Conservation (phyloP, 1,140 invertebrate genomes). For the Aphelinus certus region DNA sequence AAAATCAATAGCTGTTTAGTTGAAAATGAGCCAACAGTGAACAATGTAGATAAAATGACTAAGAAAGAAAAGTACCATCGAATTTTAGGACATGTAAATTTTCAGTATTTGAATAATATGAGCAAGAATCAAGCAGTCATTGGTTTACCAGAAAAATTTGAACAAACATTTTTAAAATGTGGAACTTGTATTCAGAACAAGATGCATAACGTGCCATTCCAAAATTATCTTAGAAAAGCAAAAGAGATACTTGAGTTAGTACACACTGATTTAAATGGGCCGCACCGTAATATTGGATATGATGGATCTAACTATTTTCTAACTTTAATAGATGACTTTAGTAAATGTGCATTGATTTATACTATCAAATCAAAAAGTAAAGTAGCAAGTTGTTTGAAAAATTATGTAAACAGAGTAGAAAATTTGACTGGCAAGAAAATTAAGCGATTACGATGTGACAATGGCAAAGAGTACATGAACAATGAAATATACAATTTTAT, state of each 20-base stretch:
- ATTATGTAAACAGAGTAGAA: conserved; percentile 12
- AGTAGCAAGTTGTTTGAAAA: neutral
- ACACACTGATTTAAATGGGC: conserved; percentile 10
- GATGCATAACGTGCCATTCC: conserved; percentile 13
- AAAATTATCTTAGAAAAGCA: neutral
- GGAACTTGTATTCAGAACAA: conserved; percentile 14
- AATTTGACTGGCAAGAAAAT: conserved; percentile 7
- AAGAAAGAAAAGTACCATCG: conserved; percentile 20
- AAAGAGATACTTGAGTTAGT: conserved; percentile 4
- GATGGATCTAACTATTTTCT: conserved; percentile 10
- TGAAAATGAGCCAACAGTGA: neutral
- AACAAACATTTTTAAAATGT: conserved; percentile 1
- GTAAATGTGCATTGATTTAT: neutral
- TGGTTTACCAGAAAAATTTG: conserved; percentile 1
- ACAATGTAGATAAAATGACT: neutral
- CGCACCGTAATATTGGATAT: neutral
- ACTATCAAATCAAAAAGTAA: neutral
- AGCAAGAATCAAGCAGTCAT: conserved; percentile 3
- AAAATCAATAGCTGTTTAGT: conserved; percentile 34
- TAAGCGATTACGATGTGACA: conserved; percentile 19
- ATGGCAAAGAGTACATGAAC: conserved; percentile 3
- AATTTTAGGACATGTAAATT: conserved; percentile 9
- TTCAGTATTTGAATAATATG: conserved; percentile 20
- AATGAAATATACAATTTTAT: conserved; percentile 8
- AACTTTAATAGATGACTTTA: neutral